A percentile compares a stretch with the other conserved stretches of the same genome.
Evolutionary conservation across 2,797 vertebrate species (phyloP).

Genomic region (Microctenopoma lineatum): DNA sequence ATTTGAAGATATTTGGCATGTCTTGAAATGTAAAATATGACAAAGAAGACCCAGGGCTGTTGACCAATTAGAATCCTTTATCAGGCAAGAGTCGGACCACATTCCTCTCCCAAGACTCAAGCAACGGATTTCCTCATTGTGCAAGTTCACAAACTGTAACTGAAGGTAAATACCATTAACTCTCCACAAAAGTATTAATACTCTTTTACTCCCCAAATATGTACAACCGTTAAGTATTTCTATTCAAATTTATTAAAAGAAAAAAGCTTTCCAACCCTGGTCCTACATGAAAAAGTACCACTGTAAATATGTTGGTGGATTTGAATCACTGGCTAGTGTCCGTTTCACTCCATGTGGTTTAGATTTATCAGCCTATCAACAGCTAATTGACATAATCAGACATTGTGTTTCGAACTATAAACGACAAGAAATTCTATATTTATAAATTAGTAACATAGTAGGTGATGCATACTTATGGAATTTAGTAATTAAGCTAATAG

Average conservation of each 20-base stretch:
- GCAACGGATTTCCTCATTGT: too few species aligned
- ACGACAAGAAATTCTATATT: constrained; percentile 27
- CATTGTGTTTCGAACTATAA: constrained; percentile 27
- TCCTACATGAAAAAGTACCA: too few species aligned
- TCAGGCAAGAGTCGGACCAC: too few species aligned
- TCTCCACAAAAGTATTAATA: neutral
- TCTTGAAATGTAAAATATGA: too few species aligned
- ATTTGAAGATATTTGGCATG: too few species aligned
- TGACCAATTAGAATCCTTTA: too few species aligned
- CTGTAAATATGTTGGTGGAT: neutral
- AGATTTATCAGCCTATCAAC: constrained; percentile 2
- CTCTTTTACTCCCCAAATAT: neutral
- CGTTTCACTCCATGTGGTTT: neutral
- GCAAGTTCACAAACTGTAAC: too few species aligned
- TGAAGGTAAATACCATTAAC: neutral
- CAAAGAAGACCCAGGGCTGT: too few species aligned
- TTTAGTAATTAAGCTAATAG: constrained; percentile 54
- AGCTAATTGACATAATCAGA: constrained; percentile 44
- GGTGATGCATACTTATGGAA: constrained; percentile 30
- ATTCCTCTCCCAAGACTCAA: too few species aligned
- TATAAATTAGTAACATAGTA: constrained; percentile 44
- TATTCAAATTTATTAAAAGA: too few species aligned
- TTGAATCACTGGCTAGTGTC: neutral
- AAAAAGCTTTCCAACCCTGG: too few species aligned
- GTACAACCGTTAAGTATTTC: neutral